Evolutionary conservation across 1,140 invertebrate genomes (phyloP), one percentile per base, ranked within the genome.

Genomic region (Rhyacophila brunnea): DNA sequence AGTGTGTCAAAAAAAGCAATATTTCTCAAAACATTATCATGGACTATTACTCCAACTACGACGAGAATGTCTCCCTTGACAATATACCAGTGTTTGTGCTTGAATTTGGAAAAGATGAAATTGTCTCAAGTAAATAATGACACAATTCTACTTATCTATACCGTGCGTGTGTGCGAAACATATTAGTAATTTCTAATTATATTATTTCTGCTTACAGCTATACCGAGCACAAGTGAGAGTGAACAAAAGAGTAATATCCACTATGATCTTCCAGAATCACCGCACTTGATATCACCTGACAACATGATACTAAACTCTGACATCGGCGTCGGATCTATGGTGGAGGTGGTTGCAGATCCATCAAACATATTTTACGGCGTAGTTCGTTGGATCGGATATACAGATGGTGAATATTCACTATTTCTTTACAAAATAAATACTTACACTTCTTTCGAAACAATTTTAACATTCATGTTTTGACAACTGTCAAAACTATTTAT

Each of bases 351-450:
- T 6, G 81, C 79, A 18, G 81, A 82, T 64, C 75, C 81, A n/a
- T 74, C 73, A 68, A 71, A 78, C 79, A 63, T 80, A 74, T 71
- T 79, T 69, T 89, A 88, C 78, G 93, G 93, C 45, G 87, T 96
- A 7, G 88, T 96, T 58, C 84, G 87, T 70, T 96, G 93, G 93
- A 90, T 95, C 69, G 92, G 93, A 4, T 76, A 79, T 32, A 69
- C 72, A 78, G 64, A 85, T 84, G 71, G 88, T 88, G 68, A 85
- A 85, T 28, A 28, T 28, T 5, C 23, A 28, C 9, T 28, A 28
- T n/a, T n/a, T n/a, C n/a, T n/a, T n/a, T n/a, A n/a, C n/a, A n/a
- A n/a, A n/a, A n/a, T n/a, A n/a, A n/a, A n/a, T n/a, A n/a, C n/a
- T n/a, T n/a, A n/a, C n/a, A n/a, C n/a, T n/a, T n/a, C n/a, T n/a